These are phyloP conservation scores for Cybosia mesomella DNA, from an alignment of 2,888 invertebrate genomes.

Conservation along the genomic window DNA sequence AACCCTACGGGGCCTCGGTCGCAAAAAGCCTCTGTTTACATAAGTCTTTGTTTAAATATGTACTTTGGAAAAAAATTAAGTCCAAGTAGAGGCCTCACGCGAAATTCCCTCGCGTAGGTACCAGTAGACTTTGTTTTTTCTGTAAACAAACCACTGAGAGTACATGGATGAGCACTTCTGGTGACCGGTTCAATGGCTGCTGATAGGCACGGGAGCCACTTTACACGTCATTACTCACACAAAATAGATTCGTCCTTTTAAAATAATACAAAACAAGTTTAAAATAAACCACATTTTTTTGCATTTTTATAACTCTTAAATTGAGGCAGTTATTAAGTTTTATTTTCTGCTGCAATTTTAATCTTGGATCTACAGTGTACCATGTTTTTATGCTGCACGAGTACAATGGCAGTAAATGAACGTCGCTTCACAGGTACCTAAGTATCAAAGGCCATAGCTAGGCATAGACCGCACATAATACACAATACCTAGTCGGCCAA, in stretches of 20 bases:
- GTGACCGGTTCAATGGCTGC: slow-evolving; percentile 71
- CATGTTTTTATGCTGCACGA: slow-evolving; percentile 57
- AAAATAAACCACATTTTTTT: slow-evolving; percentile 54
- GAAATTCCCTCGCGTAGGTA: slow-evolving; percentile 73
- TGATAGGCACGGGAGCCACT: slow-evolving; percentile 70
- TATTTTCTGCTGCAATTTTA: slow-evolving; percentile 61
- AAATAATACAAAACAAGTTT: slow-evolving; percentile 59
- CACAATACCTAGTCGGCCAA: slow-evolving; percentile 68
- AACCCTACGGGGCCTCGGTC: slow-evolving; percentile 81
- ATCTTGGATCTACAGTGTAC: slow-evolving; percentile 59
- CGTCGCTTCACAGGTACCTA: slow-evolving; percentile 50
- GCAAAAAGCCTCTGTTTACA: slow-evolving; percentile 75
- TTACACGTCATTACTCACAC: slow-evolving; percentile 51
- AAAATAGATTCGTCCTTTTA: slow-evolving; percentile 52
- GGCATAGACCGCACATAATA: slow-evolving; percentile 64
- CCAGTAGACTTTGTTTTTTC: slow-evolving; percentile 78
- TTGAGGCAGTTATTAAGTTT: slow-evolving; percentile 55
- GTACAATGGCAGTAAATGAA: slow-evolving; percentile 76
- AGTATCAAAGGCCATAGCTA: slow-evolving; percentile 69
- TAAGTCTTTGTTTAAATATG: slow-evolving; percentile 70
- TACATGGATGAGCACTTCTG: slow-evolving; percentile 79
- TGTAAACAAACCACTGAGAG: slow-evolving; percentile 73
- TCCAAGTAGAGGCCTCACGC: slow-evolving; percentile 74
- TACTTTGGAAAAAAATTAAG: slow-evolving; percentile 70
- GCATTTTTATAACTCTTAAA: slow-evolving; percentile 56